Percentiles rank a stretch among this genome's conserved stretches.
Evolutionary conservation across 2,797 vertebrate species (phyloP).

Genomic region (Aratinga solstitialis): DNA sequence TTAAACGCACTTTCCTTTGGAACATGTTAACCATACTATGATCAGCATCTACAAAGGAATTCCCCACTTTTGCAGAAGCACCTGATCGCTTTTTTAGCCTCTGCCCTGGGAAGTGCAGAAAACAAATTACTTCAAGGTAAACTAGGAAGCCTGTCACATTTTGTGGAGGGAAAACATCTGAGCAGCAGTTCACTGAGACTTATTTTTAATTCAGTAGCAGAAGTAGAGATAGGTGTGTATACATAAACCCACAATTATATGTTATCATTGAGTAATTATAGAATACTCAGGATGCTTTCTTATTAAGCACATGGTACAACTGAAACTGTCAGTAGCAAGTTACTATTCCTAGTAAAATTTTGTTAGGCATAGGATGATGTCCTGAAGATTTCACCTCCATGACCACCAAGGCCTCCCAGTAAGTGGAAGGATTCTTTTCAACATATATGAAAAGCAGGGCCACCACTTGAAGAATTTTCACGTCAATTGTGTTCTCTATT

Average conservation of each 20-base stretch:
- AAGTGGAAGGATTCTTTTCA: slow-evolving; percentile 37
- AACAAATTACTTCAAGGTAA: not conserved
- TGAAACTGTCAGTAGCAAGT: not conserved
- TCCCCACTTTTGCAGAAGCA: not conserved
- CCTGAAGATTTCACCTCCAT: not conserved
- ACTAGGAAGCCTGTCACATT: not conserved
- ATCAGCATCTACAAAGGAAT: not conserved
- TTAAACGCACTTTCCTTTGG: not conserved
- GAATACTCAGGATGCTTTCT: not conserved
- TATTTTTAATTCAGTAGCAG: not conserved
- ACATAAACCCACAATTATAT: not conserved
- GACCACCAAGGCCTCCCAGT: not conserved
- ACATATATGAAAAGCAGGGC: slow-evolving; percentile 42
- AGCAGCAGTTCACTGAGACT: not conserved
- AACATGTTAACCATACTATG: rapidly evolving
- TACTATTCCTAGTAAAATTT: not conserved
- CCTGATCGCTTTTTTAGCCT: not conserved
- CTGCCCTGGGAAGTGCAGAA: not conserved
- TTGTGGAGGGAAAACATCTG: not conserved
- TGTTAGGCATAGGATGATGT: not conserved
- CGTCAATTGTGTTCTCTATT: slow-evolving; percentile 35
- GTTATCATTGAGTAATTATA: not conserved
- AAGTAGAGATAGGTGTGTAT: not conserved
- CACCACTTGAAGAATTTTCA: slow-evolving; percentile 36
- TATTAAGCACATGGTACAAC: not conserved